phyloP scores from a whole-genome alignment of 2,888 invertebrate genomes.

The Taphrorychus bicolor region DNA sequence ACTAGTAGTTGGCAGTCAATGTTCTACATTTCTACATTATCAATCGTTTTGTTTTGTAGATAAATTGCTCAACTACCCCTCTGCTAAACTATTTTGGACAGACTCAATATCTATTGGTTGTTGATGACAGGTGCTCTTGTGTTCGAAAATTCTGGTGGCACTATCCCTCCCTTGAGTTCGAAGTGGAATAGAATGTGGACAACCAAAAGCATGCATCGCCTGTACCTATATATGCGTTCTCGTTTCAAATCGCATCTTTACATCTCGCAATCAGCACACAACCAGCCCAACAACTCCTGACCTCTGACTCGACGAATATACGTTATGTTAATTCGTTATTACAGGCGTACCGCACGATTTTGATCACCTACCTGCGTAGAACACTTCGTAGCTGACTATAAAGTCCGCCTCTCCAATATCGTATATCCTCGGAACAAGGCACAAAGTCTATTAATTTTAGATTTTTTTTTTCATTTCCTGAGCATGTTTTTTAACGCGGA shows the following conservation, averaged over 20 bases:
- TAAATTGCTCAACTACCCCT: no score
- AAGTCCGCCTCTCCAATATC: neutral
- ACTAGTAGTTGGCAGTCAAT: no score
- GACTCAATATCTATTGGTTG: no score
- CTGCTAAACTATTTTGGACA: no score
- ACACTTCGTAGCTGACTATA: neutral
- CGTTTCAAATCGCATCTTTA: neutral
- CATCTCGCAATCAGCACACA: neutral
- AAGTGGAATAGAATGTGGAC: no score
- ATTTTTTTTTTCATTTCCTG: conserved; percentile 16
- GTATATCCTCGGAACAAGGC: conserved; percentile 11
- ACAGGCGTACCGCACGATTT: neutral
- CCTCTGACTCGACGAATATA: neutral
- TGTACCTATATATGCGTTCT: neutral
- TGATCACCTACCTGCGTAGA: neutral
- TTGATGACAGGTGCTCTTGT: no score
- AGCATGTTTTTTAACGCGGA: conserved; percentile 19
- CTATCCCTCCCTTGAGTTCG: no score
- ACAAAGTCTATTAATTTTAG: conserved; percentile 9
- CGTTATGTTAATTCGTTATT: neutral
- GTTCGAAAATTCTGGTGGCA: no score
- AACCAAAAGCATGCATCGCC: no score
- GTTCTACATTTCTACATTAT: no score
- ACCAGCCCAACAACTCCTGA: neutral
- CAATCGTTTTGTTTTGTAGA: no score